Evolutionary conservation across 2,797 vertebrate species (phyloP), one percentile per base, ranked within the genome.

Genomic region (Centropyge bicolor): DNA sequence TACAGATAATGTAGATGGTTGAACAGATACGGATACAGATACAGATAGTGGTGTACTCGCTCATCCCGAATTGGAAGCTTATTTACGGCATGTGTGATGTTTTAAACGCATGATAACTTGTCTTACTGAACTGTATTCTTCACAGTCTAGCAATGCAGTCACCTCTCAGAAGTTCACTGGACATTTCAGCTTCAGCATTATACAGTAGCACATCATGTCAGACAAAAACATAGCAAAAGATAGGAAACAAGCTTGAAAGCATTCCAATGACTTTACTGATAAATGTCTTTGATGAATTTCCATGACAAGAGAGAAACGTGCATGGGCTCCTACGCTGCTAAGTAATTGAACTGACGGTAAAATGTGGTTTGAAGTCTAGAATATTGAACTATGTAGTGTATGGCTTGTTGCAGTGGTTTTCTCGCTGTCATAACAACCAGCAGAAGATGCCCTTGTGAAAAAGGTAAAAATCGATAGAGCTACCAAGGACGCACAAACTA

Each of bases 401-500:
- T 69, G 48, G 54, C 60, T 36, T 8, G 12, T 74, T 59, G 72
- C 46, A 35, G 40, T 13, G 3, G 43, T 45, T 38, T 54, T 40
- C 17, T 63, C 40, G 27, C 57, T 48, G 54, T 80, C 83, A 85
- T 49, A 82, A 81, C 69, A 86, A 71, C 49, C 48, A 59, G 65
- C 62, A 27, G n/a, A 24, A 65, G 59, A 80, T 57, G 83, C 57
- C 82, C 69, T 74, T 78, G 72, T 82, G 64, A 83, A 84, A 76
- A 80, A 19, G 54, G 14, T 43, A 70, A 55, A 80, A 87, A 88
- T 91, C 84, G 1, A 91, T 90, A 48, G 3, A 61, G 49, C 60
- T 62, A 78, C 78, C 82, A 89, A 88, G 85, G 85, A 85, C 80
- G 0, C 79, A 60, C 66, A 56, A 73, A 67, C 69, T 78, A 79